These are phyloP conservation scores for Neodon shergylaensis DNA, from an alignment of 2,113 vertebrate species.

Conservation along the genomic window DNA sequence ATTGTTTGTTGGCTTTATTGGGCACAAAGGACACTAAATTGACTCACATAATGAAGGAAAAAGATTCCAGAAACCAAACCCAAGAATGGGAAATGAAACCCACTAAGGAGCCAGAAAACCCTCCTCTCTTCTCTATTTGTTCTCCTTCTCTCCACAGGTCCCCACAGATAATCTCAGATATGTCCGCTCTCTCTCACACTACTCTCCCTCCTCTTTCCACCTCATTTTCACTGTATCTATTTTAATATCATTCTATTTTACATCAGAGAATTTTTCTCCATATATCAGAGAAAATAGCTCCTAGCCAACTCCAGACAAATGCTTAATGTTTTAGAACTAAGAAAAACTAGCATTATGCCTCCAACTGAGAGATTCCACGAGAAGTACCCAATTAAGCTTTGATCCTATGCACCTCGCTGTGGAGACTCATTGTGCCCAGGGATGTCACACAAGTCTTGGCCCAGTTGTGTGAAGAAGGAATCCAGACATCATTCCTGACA, in stretches of 20 bases:
- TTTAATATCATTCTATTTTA: conserved; percentile 62
- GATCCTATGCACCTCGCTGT: not conserved
- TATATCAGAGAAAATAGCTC: conserved; percentile 54
- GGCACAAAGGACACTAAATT: not conserved
- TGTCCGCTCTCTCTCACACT: not conserved
- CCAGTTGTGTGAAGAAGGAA: not conserved
- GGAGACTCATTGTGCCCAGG: not conserved
- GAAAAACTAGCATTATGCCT: conserved; percentile 36
- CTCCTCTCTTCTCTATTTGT: not conserved
- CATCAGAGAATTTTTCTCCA: conserved; percentile 50
- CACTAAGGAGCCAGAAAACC: not conserved
- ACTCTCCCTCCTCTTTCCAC: not conserved
- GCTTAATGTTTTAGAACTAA: conserved; percentile 55
- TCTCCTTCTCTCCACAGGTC: not conserved
- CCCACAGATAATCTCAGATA: not conserved
- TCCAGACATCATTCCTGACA: not conserved
- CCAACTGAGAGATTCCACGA: not conserved
- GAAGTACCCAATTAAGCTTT: not conserved
- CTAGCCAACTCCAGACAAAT: conserved; percentile 59
- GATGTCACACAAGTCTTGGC: not conserved
- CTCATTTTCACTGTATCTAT: conserved; percentile 39
- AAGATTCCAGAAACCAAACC: not conserved
- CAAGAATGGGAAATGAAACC: not conserved
- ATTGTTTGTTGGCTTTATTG: conserved; percentile 1
- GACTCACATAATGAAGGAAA: not conserved